Evolutionary conservation across 2,888 invertebrate genomes (phyloP), one percentile per base, ranked within the genome.

Genomic region (Timandra comae): DNA sequence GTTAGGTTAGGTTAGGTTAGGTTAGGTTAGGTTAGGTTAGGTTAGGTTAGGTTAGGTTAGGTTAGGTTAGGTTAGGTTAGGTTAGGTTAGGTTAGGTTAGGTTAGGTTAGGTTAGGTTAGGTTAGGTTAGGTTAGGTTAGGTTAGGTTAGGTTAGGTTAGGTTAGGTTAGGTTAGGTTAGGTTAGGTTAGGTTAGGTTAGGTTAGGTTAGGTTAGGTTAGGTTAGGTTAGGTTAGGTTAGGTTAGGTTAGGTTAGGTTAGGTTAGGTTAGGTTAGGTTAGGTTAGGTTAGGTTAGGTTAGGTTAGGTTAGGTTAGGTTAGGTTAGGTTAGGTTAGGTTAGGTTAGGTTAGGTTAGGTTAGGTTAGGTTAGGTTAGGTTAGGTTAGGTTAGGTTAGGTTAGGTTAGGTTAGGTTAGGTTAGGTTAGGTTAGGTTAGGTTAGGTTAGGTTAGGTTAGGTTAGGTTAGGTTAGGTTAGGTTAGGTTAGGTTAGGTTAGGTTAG

Each of bases 171-270:
- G 23, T 23, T 29, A 16, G 19, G 23, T 28, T 22, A 19, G 19
- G 19, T 19, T 19, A 19, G 19, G 19, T 19, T 19, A 19, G 22
- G 27, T 27, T 27, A 22, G 33, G 33, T 21, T 27, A 22, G 27
- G 27, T 33, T 33, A 33, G 33, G 33, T 33, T 33, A 33, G 33
- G 33, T 33, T 33, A 27, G 33, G 27, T 33, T 33, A 28, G 33
- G 33, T 33, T 33, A 33, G 27, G 33, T 33, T 28, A 33, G 33
- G 33, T 33, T 33, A 33, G 27, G 33, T 33, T 33, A 33, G 33
- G 33, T 34, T 34, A 25, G 34, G 34, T 34, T 34, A 34, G 34
- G 34, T 34, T 34, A 34, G 34, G 34, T 34, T 34, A 29, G 34
- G 34, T 34, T 34, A 34, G 34, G 28, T 34, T 34, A 29, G 28